Base-by-base conservation (phyloP, 2,888 invertebrate species). In the Sarcophaga carnaria region DNA sequence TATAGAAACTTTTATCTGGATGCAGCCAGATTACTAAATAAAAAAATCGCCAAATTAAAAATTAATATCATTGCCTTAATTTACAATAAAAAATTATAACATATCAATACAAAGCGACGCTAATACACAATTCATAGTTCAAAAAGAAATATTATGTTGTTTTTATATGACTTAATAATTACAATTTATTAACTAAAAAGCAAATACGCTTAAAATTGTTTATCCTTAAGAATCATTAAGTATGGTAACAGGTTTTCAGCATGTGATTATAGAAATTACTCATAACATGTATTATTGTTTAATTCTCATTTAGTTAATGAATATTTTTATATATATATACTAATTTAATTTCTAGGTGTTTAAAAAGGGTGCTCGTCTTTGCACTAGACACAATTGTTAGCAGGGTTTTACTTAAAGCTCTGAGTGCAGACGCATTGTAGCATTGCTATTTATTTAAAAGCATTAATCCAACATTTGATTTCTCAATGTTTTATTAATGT, bases 281-380 rank as follows among this genome's bases (percentile, higher is more conserved):
- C 17, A 54, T 54, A 17, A 54, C 14, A 49, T 37, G 17, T 14
- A 14, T 54, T 54, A 10, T 20, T 63, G 20, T 20, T 62, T 67
- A 76, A 76, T 84, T 84, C 84, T 80, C 76, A 80, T 62, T 66
- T 27, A 62, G 45, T 85, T 78, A 60, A 69, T 3, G 47, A 2
- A 54, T n/a, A 5, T 25, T 12, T 14, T 25, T 4, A 17, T 70
- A 60, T 66, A 81, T 72, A 12, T 59, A 74, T 54, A 14, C 17
- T 54, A 17, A 3, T 74, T 70, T 3, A 64, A 1, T 75, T 49
- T 63, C 12, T 47, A 25, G 20, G 2, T 10, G 2, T 77, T 78
- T 66, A 87, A 92, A 92, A 92, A 92, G 92, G 91, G 92, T 60
- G 91, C 92, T 92, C 91, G 91, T 92, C 89, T 83, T 87, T 86